These are phyloP conservation scores for Trachelipus rathkii DNA, from an alignment of 1,140 invertebrate species.

Conservation along the genomic window DNA sequence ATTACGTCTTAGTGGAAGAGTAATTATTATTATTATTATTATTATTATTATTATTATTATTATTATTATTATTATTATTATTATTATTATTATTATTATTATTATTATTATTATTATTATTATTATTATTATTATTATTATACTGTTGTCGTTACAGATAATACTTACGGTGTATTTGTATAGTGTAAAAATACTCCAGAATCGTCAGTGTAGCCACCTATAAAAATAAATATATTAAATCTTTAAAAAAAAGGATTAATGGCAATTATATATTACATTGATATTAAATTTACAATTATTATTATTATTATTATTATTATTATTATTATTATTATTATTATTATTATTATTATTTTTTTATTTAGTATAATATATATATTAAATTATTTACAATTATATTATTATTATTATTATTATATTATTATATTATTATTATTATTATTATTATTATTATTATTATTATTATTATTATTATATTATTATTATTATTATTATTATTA, in stretches of 20 bases:
- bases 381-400: too few relatives aligned
- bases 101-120: conserved; percentile 20
- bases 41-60: conserved; percentile 17
- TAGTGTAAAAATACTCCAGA: conserved; percentile 24
- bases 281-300: too few relatives aligned
- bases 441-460: conserved; percentile 8
- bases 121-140: conserved; percentile 18
- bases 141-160: not conserved
- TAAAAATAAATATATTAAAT: not conserved
- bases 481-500: too few relatives aligned
- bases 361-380: too few relatives aligned
- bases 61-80: conserved; percentile 23
- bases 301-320: too few relatives aligned
- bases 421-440: not conserved
- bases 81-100: conserved; percentile 20
- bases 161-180: conserved; percentile 24
- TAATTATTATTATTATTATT: conserved; percentile 16
- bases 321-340: too few relatives aligned
- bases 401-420: too few relatives aligned
- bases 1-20: too few relatives aligned
- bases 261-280: too few relatives aligned
- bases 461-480: not conserved
- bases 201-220: conserved; percentile 27
- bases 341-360: too few relatives aligned
- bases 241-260: too few relatives aligned